Conservation (phyloP, 2,797 vertebrate species). For the Sebastes taczanowskii region DNA sequence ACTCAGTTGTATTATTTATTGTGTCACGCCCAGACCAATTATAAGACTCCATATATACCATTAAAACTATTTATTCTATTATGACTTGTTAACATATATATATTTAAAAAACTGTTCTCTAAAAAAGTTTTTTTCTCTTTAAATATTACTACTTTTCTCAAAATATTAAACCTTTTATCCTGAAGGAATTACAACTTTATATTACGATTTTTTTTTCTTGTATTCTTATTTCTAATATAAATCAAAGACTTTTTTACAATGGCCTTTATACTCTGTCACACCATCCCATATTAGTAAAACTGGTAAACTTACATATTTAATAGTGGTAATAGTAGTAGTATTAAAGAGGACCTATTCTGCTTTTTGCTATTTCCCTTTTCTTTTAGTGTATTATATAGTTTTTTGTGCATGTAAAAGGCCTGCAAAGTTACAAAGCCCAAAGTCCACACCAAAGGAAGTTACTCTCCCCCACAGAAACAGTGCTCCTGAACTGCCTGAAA, state of each 20-base stretch:
- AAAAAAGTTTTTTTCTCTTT: neutral
- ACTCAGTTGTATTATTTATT: neutral
- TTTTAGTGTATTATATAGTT: no score
- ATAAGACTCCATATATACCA: neutral
- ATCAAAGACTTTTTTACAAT: neutral
- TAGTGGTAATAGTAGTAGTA: neutral
- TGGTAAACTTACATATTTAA: neutral
- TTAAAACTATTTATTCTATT: neutral
- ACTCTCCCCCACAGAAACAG: no score
- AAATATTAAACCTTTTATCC: neutral
- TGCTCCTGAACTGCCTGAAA: no score
- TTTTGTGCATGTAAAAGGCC: no score
- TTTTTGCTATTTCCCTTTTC: no score
- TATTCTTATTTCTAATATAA: neutral
- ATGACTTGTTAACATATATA: neutral
- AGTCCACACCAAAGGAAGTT: no score
- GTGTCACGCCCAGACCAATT: neutral
- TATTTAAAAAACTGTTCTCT: neutral
- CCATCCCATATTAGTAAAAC: neutral
- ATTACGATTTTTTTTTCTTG: neutral
- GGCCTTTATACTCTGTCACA: neutral
- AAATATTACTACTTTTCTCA: neutral
- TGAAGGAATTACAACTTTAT: no score
- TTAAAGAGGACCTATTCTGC: neutral
- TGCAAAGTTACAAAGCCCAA: no score